phyloP scores from a whole-genome alignment of 1,140 invertebrate genomes.

The Drosophila trapezifrons region DNA sequence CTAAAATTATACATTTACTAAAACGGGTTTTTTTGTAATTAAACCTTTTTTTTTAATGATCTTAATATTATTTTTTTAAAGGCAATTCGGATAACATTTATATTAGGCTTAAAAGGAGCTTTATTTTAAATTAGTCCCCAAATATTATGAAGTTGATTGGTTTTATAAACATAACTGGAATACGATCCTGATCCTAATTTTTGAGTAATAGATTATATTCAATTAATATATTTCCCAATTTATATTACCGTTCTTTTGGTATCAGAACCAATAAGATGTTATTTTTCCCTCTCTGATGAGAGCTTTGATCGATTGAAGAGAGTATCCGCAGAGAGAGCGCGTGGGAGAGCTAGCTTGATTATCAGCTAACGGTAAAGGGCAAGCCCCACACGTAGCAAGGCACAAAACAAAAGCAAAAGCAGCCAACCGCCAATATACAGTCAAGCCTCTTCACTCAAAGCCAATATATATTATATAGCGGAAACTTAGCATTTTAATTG shows the following conservation, averaged over 20 bases:
- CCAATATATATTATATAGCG: slow-evolving; percentile 2
- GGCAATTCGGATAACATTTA: too few relatives aligned
- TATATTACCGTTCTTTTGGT: not conserved
- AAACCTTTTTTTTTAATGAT: too few relatives aligned
- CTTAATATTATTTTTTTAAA: too few relatives aligned
- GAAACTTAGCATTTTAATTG: slow-evolving; percentile 27
- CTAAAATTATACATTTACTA: too few relatives aligned
- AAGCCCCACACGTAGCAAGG: slow-evolving; percentile 16
- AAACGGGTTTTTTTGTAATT: too few relatives aligned
- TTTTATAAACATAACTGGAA: too few relatives aligned
- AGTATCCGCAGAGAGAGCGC: not conserved
- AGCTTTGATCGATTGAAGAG: slow-evolving; percentile 17
- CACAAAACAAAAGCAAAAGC: slow-evolving; percentile 7
- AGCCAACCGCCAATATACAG: slow-evolving; percentile 12
- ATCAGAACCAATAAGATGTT: not conserved
- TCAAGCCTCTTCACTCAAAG: slow-evolving; percentile 19
- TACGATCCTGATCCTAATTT: not conserved
- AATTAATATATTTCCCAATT: not conserved
- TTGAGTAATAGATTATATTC: not conserved
- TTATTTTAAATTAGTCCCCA: too few relatives aligned
- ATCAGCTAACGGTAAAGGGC: slow-evolving; percentile 58
- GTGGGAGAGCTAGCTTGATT: slow-evolving; percentile 30
- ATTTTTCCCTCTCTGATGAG: slow-evolving; percentile 1
- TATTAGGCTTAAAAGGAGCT: too few relatives aligned
- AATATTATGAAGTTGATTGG: too few relatives aligned